These are phyloP conservation scores for Elgaria multicarinata DNA, from an alignment of 2,113 vertebrate species.

Conservation along the genomic window DNA sequence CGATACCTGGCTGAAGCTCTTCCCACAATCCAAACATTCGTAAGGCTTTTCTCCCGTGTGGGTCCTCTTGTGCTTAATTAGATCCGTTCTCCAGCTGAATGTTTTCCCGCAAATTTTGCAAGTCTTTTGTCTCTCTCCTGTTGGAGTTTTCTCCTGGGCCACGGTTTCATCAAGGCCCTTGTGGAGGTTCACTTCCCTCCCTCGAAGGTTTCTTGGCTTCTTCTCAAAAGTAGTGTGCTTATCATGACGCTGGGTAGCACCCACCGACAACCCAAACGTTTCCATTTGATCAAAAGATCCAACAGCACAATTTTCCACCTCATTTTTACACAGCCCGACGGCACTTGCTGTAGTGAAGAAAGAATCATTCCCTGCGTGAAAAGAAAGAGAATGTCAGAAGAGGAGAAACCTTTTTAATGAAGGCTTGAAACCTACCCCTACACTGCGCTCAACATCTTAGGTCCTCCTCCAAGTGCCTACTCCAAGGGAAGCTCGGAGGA, in stretches of 20 bases:
- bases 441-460: too few species aligned
- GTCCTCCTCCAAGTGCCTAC: too few species aligned
- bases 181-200: conserved; percentile 51
- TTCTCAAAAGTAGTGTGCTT: conserved; percentile 9
- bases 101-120: conserved; percentile 15
- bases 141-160: conserved; percentile 33
- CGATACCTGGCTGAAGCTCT: conserved; percentile 41
- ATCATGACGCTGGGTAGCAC: neutral
- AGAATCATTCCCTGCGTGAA: neutral
- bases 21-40: conserved; percentile 18
- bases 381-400: neutral
- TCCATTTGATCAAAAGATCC: neutral
- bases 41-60: conserved; percentile 18
- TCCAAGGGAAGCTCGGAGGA: too few species aligned
- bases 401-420: too few species aligned
- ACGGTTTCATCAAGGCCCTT: too few species aligned
- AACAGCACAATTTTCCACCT: neutral
- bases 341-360: conserved; percentile 20
- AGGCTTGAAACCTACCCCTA: too few species aligned
- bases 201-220: conserved; percentile 54
- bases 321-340: conserved; percentile 41
- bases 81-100: neutral
- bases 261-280: neutral
- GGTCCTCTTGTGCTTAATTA: neutral
- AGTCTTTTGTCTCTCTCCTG: conserved; percentile 26